Conservation (phyloP, 2,888 invertebrate species). For the Alcis repandata region DNA sequence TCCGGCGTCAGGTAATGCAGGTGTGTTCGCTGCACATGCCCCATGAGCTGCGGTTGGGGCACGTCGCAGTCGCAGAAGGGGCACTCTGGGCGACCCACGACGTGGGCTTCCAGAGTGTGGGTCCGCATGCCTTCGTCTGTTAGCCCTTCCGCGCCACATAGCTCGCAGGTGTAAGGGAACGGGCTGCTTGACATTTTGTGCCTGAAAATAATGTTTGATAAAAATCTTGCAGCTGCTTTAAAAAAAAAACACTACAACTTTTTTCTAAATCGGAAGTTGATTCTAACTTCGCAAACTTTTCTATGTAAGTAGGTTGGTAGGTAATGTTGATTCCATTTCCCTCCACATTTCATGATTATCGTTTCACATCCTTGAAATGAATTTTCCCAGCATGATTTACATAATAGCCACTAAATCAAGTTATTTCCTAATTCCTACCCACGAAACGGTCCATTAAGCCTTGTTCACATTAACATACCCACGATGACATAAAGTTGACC, state of each 20-base stretch:
- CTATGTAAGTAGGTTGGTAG: neutral
- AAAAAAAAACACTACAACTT: no score
- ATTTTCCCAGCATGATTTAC: slow-evolving; percentile 7
- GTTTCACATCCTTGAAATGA: neutral
- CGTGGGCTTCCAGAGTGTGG: slow-evolving; percentile 92
- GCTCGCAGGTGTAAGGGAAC: slow-evolving; percentile 90
- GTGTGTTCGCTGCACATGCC: slow-evolving; percentile 94
- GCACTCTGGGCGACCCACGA: slow-evolving; percentile 92
- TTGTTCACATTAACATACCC: slow-evolving; percentile 36
- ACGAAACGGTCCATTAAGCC: slow-evolving; percentile 17
- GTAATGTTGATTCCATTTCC: neutral
- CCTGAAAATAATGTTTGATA: slow-evolving; percentile 37
- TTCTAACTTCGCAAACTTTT: neutral
- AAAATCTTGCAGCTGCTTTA: no score
- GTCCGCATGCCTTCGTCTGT: slow-evolving; percentile 92
- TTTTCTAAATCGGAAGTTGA: neutral
- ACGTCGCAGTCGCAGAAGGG: slow-evolving; percentile 93
- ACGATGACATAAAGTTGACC: slow-evolving; percentile 41
- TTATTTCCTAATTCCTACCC: slow-evolving; percentile 12
- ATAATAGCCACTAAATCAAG: slow-evolving; percentile 14
- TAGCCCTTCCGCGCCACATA: slow-evolving; percentile 94
- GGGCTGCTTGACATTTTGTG: slow-evolving; percentile 77
- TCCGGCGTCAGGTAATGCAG: slow-evolving; percentile 93
- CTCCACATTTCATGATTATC: neutral
- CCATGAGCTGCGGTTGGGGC: slow-evolving; percentile 90